Evolutionary conservation across 2,888 invertebrate genomes (phyloP), one percentile per base, ranked within the genome.

Genomic region (Emmelina monodactyla): DNA sequence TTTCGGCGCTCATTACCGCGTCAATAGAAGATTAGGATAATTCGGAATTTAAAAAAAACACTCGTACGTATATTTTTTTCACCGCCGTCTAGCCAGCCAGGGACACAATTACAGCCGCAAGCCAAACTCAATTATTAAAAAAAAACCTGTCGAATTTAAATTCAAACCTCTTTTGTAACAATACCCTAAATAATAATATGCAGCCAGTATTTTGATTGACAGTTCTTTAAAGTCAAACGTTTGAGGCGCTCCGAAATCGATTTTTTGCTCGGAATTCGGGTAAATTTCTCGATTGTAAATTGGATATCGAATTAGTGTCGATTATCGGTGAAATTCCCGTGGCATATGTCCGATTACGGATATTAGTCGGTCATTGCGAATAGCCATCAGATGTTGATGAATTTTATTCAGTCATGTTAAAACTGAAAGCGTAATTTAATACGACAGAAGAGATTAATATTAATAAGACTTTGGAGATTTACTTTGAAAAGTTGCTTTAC

Each of bases 1-100:
- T 78, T 69, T 55, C 55, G 65, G 32, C 43, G 57, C 76, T 78
- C 72, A 79, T 79, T 79, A 79, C 78, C 55, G 58, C 76, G 79
- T 79, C 79, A 79, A 79, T 79, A 69, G 62, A 60, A 79, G 76
- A 79, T 79, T 78, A 78, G 72, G 78, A 75, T 78, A 73, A 75
- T 62, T 62, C 69, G 62, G 70, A 70, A 64, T 71, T 71, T 53
- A 49, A 50, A 54, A 62, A 57, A 64, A 61, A 61, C 58, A 53
- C 46, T 34, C 49, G 50, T 50, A 52, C 62, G 59, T 55, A 53
- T 53, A 54, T 66, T 72, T 71, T 71, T 73, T 66, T 57, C 47
- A 43, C 50, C 41, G 50, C 45, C 51, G 56, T 58, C 58, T 62
- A 63, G 58, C 52, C 62, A 63, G 58, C 52, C 47, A 50, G 49